Evolutionary conservation across 2,888 invertebrate genomes (phyloP).

Genomic region (Tinea pellionella): DNA sequence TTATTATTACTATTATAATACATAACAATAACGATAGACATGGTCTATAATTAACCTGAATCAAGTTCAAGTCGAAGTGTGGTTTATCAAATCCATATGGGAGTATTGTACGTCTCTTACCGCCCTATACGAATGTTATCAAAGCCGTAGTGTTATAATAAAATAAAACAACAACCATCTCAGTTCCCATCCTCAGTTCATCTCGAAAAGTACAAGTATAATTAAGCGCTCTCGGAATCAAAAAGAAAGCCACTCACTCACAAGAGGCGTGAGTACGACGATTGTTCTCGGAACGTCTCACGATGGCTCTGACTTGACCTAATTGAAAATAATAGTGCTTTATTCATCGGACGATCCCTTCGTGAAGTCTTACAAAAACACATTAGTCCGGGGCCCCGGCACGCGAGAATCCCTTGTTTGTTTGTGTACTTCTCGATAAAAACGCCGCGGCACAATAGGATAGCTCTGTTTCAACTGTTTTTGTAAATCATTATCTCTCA

Average conservation of each 20-base stretch:
- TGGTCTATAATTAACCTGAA: not conserved
- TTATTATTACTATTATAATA: not conserved
- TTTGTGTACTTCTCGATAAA: not conserved
- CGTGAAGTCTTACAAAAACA: conserved; percentile 47
- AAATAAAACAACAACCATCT: conserved; percentile 36
- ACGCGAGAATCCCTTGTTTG: conserved; percentile 15
- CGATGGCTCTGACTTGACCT: conserved; percentile 59
- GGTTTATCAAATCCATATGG: not conserved
- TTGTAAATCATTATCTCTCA: not conserved
- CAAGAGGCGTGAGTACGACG: conserved; percentile 53
- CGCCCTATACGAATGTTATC: not conserved
- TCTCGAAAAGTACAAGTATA: conserved; percentile 24
- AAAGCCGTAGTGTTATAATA: not conserved
- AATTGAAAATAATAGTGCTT: conserved; percentile 66
- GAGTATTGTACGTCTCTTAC: not conserved
- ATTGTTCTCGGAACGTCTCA: conserved; percentile 60
- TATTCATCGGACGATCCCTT: conserved; percentile 47
- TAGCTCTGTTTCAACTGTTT: not conserved
- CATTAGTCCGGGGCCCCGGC: conserved; percentile 30
- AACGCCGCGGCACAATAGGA: not conserved
- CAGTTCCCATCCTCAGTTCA: conserved; percentile 39
- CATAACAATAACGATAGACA: too few species aligned
- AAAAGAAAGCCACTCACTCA: conserved; percentile 61
- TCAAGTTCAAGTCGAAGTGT: not conserved
- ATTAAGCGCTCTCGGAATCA: conserved; percentile 35